These are phyloP conservation scores for Macaria liturata DNA, from an alignment of 2,888 invertebrate species.

Conservation along the genomic window DNA sequence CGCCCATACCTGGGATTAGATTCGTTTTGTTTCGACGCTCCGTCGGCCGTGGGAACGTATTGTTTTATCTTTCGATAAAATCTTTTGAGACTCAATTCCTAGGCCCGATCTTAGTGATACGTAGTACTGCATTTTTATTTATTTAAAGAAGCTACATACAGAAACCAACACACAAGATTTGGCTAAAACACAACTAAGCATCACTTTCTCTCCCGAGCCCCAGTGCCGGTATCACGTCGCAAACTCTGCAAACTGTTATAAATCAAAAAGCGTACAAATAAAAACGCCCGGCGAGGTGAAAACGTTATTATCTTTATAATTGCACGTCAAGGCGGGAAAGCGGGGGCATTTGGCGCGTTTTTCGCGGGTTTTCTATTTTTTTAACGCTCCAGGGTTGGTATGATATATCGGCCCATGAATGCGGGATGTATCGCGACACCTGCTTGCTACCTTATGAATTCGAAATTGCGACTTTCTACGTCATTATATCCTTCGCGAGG, in stretches of 20 bases:
- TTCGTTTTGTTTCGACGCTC: slow-evolving; percentile 51
- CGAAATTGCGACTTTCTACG: slow-evolving; percentile 67
- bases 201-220: background rate
- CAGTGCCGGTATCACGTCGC: slow-evolving; percentile 35
- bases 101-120: background rate
- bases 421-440: slow-evolving; percentile 77
- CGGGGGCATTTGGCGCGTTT: slow-evolving; percentile 53
- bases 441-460: slow-evolving; percentile 75
- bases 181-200: slow-evolving; percentile 3
- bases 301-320: slow-evolving; percentile 83
- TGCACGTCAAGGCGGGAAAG: slow-evolving; percentile 78
- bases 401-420: slow-evolving; percentile 82
- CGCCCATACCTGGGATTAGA: slow-evolving; percentile 46
- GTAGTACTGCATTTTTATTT: no score
- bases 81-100: slow-evolving; percentile 27
- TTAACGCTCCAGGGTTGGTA: slow-evolving; percentile 51
- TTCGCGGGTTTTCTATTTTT: slow-evolving; percentile 56
- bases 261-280: slow-evolving; percentile 78
- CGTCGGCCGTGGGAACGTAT: slow-evolving; percentile 61
- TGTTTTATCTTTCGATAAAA: slow-evolving; percentile 42
- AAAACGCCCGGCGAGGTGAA: slow-evolving; percentile 76
- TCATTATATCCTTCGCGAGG: slow-evolving; percentile 54
- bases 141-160: no score
- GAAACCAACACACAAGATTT: no score
- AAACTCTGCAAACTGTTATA: slow-evolving; percentile 66